A percentile compares a stretch with the other conserved stretches of the same genome.
These are phyloP conservation scores for Baccha elongata DNA, from an alignment of 2,888 invertebrate genomes.

Conservation along the genomic window DNA sequence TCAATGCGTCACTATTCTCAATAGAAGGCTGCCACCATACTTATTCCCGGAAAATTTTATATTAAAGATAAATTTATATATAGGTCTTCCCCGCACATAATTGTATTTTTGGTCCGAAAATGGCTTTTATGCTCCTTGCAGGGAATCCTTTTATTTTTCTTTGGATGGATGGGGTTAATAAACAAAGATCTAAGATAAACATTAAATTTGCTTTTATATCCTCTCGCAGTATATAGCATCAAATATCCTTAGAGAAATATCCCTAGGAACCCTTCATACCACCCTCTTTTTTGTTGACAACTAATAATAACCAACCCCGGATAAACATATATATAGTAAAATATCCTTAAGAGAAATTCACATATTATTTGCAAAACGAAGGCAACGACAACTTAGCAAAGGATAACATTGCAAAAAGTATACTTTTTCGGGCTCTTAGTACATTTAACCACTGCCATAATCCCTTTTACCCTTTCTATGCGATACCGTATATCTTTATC, in stretches of 20 bases:
- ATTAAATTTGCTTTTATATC: conserved; percentile 70
- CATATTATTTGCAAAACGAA: conserved; percentile 8
- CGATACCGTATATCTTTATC: conserved; percentile 22
- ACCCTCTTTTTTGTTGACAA: conserved; percentile 13
- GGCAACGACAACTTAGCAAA: conserved; percentile 44
- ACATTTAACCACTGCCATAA: conserved; percentile 58
- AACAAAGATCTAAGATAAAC: conserved; percentile 72
- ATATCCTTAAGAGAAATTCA: conserved; percentile 30
- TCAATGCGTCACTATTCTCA: conserved; percentile 17
- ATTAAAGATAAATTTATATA: conserved; percentile 52
- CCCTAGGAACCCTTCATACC: not conserved
- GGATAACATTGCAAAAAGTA: conserved; percentile 63
- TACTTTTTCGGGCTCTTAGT: conserved; percentile 49
- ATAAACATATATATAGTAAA: not conserved
- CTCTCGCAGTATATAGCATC: conserved; percentile 25
- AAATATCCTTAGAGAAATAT: conserved; percentile 4
- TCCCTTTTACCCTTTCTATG: conserved; percentile 63
- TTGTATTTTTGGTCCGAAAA: conserved; percentile 26
- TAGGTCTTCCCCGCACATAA: conserved; percentile 43
- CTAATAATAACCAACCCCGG: conserved; percentile 13
- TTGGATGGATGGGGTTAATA: conserved; percentile 60
- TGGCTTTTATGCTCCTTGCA: not conserved
- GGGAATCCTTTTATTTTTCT: conserved; percentile 3
- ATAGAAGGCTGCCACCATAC: not conserved
- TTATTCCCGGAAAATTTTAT: conserved; percentile 59